Conservation (phyloP, 2,113 vertebrate species). For the Sturnira hondurensis region DNA sequence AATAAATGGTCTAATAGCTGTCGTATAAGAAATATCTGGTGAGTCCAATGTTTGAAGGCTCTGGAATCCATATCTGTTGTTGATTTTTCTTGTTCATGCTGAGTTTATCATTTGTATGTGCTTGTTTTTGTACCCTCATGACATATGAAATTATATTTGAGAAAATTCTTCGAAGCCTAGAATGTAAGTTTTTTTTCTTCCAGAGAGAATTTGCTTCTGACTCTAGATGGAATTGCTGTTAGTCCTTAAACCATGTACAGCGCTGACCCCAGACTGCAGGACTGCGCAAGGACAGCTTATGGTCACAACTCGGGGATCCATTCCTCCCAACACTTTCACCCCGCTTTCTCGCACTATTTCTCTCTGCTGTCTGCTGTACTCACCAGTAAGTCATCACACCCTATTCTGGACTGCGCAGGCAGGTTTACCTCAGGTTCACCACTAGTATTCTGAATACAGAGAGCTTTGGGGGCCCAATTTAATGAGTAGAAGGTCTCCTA, state of each 20-base stretch:
- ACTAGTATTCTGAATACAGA: not conserved
- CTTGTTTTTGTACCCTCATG: not conserved
- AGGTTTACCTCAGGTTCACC: not conserved
- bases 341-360: not conserved
- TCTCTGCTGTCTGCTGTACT: not conserved
- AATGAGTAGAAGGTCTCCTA: not conserved
- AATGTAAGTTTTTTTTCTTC: not conserved
- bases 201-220: not conserved
- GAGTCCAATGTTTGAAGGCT: not conserved
- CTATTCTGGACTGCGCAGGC: not conserved
- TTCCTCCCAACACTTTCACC: not conserved
- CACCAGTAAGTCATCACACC: not conserved
- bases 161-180: not conserved
- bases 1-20: not conserved
- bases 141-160: constrained; percentile 3
- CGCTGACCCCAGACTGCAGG: not conserved
- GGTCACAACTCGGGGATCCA: not conserved
- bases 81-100: not conserved
- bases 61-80: not conserved
- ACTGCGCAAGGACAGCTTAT: not conserved
- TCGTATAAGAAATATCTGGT: not conserved
- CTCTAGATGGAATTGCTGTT: not conserved
- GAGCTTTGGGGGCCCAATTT: not conserved
- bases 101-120: not conserved
- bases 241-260: not conserved